These are phyloP conservation scores for Sphinx pinastri DNA, from an alignment of 2,888 invertebrate genomes.

Conservation along the genomic window DNA sequence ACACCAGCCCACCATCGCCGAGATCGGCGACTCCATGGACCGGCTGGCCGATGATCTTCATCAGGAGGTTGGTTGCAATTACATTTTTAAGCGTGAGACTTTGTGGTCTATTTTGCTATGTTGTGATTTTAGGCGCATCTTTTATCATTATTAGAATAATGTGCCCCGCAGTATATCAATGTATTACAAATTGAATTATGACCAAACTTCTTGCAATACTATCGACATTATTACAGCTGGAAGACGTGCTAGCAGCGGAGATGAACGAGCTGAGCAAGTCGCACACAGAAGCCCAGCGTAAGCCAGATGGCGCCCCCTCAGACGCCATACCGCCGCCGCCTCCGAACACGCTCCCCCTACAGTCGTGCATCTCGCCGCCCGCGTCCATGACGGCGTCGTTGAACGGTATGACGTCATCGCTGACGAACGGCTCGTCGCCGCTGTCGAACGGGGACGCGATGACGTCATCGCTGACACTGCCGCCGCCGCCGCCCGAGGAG, in stretches of 20 bases:
- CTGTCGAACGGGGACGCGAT: slow-evolving; percentile 49
- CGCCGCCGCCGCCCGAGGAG: slow-evolving; percentile 69
- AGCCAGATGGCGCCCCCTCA: slow-evolving; percentile 77
- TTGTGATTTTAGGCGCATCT: too few species aligned
- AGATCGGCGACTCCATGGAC: slow-evolving; percentile 93
- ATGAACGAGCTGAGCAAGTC: slow-evolving; percentile 72
- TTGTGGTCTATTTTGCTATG: too few species aligned
- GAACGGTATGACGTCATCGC: slow-evolving; percentile 40
- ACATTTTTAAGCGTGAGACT: too few species aligned
- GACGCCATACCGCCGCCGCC: slow-evolving; percentile 72
- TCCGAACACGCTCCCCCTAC: slow-evolving; percentile 63
- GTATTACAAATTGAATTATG: too few species aligned
- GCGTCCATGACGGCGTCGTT: slow-evolving; percentile 54
- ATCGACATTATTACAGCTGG: slow-evolving; percentile 55
- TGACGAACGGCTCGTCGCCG: slow-evolving; percentile 37
- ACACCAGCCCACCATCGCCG: slow-evolving; percentile 88
- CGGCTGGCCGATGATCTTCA: slow-evolving; percentile 92
- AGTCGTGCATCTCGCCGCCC: slow-evolving; percentile 56
- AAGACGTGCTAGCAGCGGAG: slow-evolving; percentile 74
- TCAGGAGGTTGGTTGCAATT: slow-evolving; percentile 84
- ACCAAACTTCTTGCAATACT: too few species aligned
- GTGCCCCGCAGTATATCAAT: too few species aligned
- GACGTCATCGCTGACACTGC: slow-evolving; percentile 63
- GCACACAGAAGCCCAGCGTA: slow-evolving; percentile 69
- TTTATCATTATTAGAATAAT: too few species aligned